Percentiles rank a stretch among this genome's conserved stretches.
phyloP scores from a whole-genome alignment of 2,797 vertebrate species.

The Xenentodon cancila region DNA sequence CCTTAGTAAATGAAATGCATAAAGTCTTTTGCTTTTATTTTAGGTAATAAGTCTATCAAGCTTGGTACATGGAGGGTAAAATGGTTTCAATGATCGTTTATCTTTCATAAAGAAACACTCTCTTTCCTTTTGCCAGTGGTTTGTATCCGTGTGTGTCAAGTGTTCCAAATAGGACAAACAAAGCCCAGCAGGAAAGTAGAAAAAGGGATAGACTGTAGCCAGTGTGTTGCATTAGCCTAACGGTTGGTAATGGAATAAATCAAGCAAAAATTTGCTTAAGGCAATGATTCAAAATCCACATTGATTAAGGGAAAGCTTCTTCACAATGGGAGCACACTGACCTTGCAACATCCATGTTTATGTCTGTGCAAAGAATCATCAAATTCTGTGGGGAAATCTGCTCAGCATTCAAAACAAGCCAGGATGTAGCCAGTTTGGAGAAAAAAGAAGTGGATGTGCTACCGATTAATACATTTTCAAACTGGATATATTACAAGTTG shows the following conservation, averaged over 20 bases:
- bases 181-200: constrained; percentile 62
- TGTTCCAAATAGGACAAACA: constrained; percentile 65
- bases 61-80: too few relatives aligned
- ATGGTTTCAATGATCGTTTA: background rate
- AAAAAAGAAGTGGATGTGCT: constrained; percentile 1
- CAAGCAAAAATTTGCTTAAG: constrained; percentile 50
- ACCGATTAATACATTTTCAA: constrained; percentile 12
- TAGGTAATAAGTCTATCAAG: too few relatives aligned
- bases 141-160: constrained; percentile 54
- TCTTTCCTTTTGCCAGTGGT: constrained; percentile 42
- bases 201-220: constrained; percentile 40
- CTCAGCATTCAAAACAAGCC: constrained; percentile 7
- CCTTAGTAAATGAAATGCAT: too few relatives aligned
- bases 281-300: constrained; percentile 36
- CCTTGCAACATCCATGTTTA: constrained; percentile 43
- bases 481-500: background rate
- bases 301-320: constrained; percentile 40
- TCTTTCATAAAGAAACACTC: constrained; percentile 26
- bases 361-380: constrained; percentile 17
- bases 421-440: background rate
- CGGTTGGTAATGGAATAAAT: constrained; percentile 60
- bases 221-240: constrained; percentile 58
- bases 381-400: constrained; percentile 12
- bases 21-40: too few relatives aligned
- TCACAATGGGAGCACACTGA: constrained; percentile 35